Conservation (phyloP, 2,113 vertebrate species). For the Oreocharis arfaki region DNA sequence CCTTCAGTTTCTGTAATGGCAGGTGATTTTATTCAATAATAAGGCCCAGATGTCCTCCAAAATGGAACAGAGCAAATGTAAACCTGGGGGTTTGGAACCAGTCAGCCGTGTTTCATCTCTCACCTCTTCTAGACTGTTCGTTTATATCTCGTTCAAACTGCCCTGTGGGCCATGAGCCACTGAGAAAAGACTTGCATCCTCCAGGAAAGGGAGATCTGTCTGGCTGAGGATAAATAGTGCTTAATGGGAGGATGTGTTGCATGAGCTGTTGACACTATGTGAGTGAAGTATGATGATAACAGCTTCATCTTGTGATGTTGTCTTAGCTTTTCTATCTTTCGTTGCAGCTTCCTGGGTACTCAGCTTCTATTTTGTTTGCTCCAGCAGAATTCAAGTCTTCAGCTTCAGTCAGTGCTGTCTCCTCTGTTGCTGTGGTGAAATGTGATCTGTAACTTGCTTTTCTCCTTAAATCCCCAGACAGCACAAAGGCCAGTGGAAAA, state of each 20-base stretch:
- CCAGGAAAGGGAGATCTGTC: not conserved
- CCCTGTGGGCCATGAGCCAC: not conserved
- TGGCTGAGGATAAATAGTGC: not conserved
- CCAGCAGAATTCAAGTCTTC: not conserved
- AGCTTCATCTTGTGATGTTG: not conserved
- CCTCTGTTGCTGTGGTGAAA: not conserved
- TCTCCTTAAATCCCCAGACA: slow-evolving; percentile 75
- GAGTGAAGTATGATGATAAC: not conserved
- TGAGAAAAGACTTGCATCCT: not conserved
- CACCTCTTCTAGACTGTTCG: not conserved
- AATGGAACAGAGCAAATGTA: not conserved
- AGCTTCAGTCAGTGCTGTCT: not conserved
- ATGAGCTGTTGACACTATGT: not conserved
- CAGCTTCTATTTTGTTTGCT: not conserved
- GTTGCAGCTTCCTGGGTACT: not conserved
- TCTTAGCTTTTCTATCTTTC: not conserved
- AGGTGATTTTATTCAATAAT: not conserved
- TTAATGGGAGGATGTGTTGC: not conserved
- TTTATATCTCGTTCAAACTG: not conserved
- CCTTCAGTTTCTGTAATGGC: not conserved
- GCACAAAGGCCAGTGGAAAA: slow-evolving; percentile 83
- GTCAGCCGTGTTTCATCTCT: not conserved
- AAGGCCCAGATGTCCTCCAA: not conserved
- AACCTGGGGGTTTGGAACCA: not conserved
- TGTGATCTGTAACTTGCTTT: not conserved